A percentile compares a stretch with the other conserved stretches of the same genome.
phyloP scores from a whole-genome alignment of 2,888 invertebrate species.

The Cenopis cana region DNA sequence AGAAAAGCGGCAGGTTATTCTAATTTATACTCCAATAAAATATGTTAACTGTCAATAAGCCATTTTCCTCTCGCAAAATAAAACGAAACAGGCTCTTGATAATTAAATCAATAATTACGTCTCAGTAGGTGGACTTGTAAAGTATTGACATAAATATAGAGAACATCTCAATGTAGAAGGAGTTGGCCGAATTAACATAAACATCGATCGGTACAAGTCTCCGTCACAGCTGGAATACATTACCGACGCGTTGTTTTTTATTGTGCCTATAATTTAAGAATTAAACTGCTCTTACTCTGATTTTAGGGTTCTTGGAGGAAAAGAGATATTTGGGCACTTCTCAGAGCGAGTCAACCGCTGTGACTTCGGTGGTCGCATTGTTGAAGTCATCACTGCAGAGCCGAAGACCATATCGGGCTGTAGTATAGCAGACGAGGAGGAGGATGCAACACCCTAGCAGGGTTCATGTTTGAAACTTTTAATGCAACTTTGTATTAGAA shows the following conservation, averaged over 20 bases:
- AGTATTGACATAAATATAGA: slow-evolving; percentile 66
- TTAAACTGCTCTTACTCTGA: slow-evolving; percentile 66
- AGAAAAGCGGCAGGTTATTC: slow-evolving; percentile 28
- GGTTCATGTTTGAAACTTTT: too few relatives aligned
- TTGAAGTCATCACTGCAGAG: too few relatives aligned
- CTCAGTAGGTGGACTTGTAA: slow-evolving; percentile 58
- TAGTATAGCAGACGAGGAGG: too few relatives aligned
- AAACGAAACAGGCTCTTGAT: slow-evolving; percentile 23
- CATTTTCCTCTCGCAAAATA: slow-evolving; percentile 36
- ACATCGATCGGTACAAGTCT: slow-evolving; percentile 71
- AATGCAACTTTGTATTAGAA: too few relatives aligned
- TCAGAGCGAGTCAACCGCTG: too few relatives aligned
- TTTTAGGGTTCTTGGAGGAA: slow-evolving; percentile 37
- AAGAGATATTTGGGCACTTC: neutral
- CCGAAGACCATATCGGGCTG: too few relatives aligned
- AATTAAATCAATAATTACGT: slow-evolving; percentile 43
- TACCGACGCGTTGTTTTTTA: slow-evolving; percentile 73
- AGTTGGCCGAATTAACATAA: slow-evolving; percentile 74
- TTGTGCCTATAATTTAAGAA: slow-evolving; percentile 75
- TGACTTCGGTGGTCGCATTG: too few relatives aligned
- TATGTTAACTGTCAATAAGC: slow-evolving; percentile 41
- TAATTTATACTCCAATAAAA: slow-evolving; percentile 38
- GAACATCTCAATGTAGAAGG: slow-evolving; percentile 74
- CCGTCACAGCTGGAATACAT: slow-evolving; percentile 76
- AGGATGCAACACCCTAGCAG: too few relatives aligned